Evolutionary conservation across 2,797 vertebrate genomes (phyloP).

Genomic region (Alectoris magna): DNA sequence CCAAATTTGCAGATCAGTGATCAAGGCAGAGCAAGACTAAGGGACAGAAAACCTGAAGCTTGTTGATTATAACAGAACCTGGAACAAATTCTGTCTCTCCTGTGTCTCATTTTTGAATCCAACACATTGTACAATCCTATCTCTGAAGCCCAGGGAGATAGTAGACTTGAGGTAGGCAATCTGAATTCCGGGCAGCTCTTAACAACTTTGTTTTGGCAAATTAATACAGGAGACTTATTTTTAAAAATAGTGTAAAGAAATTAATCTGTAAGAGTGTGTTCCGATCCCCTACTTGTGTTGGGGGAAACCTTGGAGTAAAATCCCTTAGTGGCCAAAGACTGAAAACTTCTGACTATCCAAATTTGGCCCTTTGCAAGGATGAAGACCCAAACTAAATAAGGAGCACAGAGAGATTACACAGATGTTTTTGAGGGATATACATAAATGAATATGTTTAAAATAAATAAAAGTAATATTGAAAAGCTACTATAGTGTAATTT

Average conservation of each 20-base stretch:
- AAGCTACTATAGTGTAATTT: background rate
- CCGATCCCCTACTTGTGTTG: background rate
- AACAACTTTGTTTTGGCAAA: background rate
- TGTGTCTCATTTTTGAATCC: background rate
- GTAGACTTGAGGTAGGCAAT: background rate
- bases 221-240: fast-evolving
- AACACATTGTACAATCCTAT: background rate
- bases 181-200: background rate
- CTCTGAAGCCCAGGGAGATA: background rate
- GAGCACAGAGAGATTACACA: background rate
- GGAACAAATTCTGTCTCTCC: background rate
- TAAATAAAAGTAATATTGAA: background rate
- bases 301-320: background rate
- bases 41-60: background rate
- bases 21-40: background rate
- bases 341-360: background rate
- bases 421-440: fast-evolving
- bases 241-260: background rate
- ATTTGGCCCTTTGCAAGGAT: background rate
- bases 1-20: background rate
- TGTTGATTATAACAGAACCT: background rate
- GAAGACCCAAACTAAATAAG: background rate
- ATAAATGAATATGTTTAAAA: background rate
- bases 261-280: background rate
- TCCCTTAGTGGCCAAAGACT: background rate